Conservation (phyloP, 53 echinoderm and acorn worm species). For the Hippasteria phrygiana region DNA sequence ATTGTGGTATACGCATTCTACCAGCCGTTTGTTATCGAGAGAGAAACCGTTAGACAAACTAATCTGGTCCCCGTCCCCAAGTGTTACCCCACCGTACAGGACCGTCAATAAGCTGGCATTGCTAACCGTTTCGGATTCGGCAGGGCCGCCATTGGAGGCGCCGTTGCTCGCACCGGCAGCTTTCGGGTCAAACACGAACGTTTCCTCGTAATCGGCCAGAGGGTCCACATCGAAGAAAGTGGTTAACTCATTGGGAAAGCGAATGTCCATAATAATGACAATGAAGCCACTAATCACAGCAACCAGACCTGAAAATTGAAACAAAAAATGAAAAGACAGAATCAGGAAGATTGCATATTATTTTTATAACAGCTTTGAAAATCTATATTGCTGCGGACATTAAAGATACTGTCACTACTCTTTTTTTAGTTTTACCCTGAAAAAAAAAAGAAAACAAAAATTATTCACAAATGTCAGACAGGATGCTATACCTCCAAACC, state of each 20-base stretch:
- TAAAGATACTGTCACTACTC: too few relatives aligned
- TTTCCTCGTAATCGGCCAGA: slow-evolving; percentile 95
- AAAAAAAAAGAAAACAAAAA: too few relatives aligned
- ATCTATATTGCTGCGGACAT: too few relatives aligned
- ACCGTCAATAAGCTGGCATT: background rate
- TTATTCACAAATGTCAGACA: too few relatives aligned
- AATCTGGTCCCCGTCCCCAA: too few relatives aligned
- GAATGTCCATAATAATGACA: slow-evolving; percentile 87
- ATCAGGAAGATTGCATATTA: too few relatives aligned
- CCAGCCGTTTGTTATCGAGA: too few relatives aligned
- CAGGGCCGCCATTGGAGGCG: slow-evolving; percentile 22
- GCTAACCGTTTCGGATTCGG: slow-evolving; percentile 61
- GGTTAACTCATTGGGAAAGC: slow-evolving; percentile 79
- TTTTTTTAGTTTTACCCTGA: too few relatives aligned
- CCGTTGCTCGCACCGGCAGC: slow-evolving; percentile 47
- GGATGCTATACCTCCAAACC: too few relatives aligned
- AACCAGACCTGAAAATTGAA: slow-evolving; percentile 78
- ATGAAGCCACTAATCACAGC: slow-evolving; percentile 78
- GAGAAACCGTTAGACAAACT: too few relatives aligned
- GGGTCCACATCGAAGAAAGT: slow-evolving; percentile 96
- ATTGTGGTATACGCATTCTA: too few relatives aligned
- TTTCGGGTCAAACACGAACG: slow-evolving; percentile 79
- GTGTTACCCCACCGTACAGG: background rate
- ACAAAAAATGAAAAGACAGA: background rate
- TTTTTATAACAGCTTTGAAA: too few relatives aligned